phyloP scores from a whole-genome alignment of 2,888 invertebrate genomes.

The Trichacis sp. region DNA sequence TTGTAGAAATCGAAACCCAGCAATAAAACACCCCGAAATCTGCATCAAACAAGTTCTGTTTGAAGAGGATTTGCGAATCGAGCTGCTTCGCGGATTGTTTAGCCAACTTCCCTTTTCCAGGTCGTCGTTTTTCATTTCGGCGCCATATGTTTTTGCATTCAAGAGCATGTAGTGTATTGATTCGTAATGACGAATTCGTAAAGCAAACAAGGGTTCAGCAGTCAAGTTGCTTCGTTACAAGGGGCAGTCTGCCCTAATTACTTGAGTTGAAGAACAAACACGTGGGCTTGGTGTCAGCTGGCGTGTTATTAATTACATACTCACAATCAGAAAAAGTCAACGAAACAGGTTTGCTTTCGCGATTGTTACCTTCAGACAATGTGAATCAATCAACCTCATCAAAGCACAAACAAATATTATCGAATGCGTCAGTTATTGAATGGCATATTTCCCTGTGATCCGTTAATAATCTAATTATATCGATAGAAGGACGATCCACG shows the following conservation, averaged over 20 bases:
- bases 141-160: constrained; percentile 38
- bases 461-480: no score
- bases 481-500: no score
- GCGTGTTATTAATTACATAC: neutral
- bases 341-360: neutral
- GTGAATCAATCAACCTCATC: neutral
- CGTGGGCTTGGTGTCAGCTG: neutral
- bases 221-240: no score
- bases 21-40: no score
- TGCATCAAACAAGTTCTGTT: no score
- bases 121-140: neutral
- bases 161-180: constrained; percentile 26
- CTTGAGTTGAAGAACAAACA: neutral
- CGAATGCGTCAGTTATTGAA: neutral
- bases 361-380: neutral
- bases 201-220: constrained; percentile 36
- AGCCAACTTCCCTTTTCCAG: neutral
- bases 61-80: no score
- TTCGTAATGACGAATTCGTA: constrained; percentile 24
- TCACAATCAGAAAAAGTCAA: constrained; percentile 1
- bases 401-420: neutral
- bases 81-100: no score
- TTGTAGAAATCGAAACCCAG: no score
- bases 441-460: no score
- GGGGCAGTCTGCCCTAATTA: no score